Percentiles rank a stretch among this genome's conserved stretches.
Conservation (phyloP, 2,797 vertebrate species). For the Danio choprae region DNA sequence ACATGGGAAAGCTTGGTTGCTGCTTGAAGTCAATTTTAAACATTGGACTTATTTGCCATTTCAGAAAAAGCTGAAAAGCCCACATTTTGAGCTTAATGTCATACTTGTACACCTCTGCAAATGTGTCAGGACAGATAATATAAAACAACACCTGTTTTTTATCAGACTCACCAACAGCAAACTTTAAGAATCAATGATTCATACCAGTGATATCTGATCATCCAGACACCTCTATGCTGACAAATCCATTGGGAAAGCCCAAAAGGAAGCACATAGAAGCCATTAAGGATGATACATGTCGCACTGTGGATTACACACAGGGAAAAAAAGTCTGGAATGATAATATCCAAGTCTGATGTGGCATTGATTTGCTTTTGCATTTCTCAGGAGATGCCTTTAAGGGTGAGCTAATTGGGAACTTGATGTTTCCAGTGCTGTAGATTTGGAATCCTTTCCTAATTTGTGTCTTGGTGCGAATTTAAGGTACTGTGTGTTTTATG, state of each 20-base stretch:
- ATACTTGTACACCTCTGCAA: background rate
- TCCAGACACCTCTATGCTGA: constrained; percentile 24
- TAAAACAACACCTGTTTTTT: constrained; percentile 30
- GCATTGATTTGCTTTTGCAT: constrained; percentile 16
- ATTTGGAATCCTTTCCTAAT: background rate
- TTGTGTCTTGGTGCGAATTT: background rate
- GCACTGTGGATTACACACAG: constrained; percentile 12
- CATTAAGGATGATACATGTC: constrained; percentile 36
- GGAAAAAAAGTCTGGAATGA: background rate
- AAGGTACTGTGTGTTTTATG: constrained; percentile 17
- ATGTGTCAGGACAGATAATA: constrained; percentile 25
- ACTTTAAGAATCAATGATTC: constrained; percentile 10
- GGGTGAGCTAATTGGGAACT: constrained; percentile 38
- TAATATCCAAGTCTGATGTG: constrained; percentile 28
- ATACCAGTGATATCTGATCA: constrained; percentile 27
- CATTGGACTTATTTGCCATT: too few species aligned
- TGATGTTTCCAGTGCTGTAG: constrained; percentile 24
- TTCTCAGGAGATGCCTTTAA: constrained; percentile 41
- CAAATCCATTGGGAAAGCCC: constrained; percentile 21
- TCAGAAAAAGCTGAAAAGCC: background rate
- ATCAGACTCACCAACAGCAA: background rate
- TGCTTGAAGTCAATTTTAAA: too few species aligned
- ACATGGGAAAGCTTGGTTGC: too few species aligned
- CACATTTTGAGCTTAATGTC: background rate
- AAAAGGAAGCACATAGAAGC: constrained; percentile 15